phyloP scores from a whole-genome alignment of 2,797 vertebrate species.

The Thaleichthys pacificus region DNA sequence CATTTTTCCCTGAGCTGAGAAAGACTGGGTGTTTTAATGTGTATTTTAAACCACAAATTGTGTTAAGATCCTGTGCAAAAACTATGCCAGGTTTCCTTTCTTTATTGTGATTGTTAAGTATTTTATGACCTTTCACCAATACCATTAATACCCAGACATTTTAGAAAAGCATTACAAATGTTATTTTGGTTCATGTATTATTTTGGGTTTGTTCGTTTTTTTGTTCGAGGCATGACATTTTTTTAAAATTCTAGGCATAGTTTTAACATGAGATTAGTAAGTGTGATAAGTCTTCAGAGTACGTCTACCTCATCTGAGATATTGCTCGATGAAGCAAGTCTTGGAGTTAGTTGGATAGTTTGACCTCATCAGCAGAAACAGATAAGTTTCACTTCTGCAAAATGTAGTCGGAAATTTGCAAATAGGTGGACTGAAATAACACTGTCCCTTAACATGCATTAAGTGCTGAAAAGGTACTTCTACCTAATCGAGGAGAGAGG shows the following conservation, averaged over 20 bases:
- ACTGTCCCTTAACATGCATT: constrained; percentile 21
- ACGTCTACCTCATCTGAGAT: constrained; percentile 61
- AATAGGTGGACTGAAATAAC: constrained; percentile 51
- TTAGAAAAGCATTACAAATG: constrained; percentile 40
- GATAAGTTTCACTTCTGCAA: constrained; percentile 58
- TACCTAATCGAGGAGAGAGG: constrained; percentile 34
- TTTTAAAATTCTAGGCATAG: constrained; percentile 19
- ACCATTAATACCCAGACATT: constrained; percentile 41
- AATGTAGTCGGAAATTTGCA: constrained; percentile 62
- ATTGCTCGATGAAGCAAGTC: constrained; percentile 70
- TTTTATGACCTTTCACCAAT: constrained; percentile 61
- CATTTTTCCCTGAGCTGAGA: constrained; percentile 52
- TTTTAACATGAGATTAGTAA: too few species aligned
- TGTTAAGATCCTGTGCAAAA: constrained; percentile 56
- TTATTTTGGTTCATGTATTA: constrained; percentile 56
- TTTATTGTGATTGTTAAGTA: constrained; percentile 64
- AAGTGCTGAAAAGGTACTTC: constrained; percentile 38
- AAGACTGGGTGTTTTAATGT: constrained; percentile 58
- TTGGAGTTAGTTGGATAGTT: constrained; percentile 19
- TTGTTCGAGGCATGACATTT: constrained; percentile 49
- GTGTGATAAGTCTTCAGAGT: not conserved
- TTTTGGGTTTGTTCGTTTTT: constrained; percentile 52
- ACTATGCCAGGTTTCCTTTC: constrained; percentile 68
- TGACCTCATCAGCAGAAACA: constrained; percentile 66
- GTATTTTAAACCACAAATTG: constrained; percentile 61